These are phyloP conservation scores for Tetragnatha versicolor DNA, from an alignment of 1,140 invertebrate species.

Conservation along the genomic window DNA sequence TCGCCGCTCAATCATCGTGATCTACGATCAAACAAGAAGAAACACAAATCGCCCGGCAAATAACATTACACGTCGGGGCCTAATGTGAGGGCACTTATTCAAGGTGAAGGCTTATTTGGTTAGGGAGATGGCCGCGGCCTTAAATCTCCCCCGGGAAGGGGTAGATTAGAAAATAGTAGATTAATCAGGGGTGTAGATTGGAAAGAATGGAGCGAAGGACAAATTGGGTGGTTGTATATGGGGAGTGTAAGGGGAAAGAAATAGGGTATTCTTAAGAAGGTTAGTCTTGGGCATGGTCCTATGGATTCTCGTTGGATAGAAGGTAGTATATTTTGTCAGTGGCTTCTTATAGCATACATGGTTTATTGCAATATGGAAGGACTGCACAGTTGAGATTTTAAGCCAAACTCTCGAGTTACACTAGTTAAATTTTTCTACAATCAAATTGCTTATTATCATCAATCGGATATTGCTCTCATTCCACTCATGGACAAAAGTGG, in stretches of 20 bases:
- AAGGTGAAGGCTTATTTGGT: constrained; percentile 34
- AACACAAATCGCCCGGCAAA: constrained; percentile 44
- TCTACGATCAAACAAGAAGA: constrained; percentile 44
- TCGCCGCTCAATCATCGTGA: constrained; percentile 31
- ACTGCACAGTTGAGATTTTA: no score
- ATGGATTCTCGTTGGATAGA: no score
- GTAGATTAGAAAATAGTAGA: constrained; percentile 28
- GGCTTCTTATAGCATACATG: no score
- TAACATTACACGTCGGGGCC: constrained; percentile 48
- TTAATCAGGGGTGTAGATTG: constrained; percentile 12
- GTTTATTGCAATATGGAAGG: no score
- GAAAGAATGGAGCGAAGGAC: background rate
- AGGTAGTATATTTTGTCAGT: no score
- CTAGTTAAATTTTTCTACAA: no score
- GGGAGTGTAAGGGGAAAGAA: background rate
- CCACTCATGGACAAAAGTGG: no score
- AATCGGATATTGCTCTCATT: no score
- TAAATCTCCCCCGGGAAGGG: constrained; percentile 36
- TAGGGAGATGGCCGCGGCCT: background rate
- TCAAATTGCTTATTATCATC: no score
- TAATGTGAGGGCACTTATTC: constrained; percentile 19
- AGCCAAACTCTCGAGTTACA: no score
- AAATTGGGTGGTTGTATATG: background rate
- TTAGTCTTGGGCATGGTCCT: background rate
- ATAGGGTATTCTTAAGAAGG: background rate